These are phyloP conservation scores for Cossypha dichroa DNA, from an alignment of 2,797 vertebrate genomes.

Conservation along the genomic window DNA sequence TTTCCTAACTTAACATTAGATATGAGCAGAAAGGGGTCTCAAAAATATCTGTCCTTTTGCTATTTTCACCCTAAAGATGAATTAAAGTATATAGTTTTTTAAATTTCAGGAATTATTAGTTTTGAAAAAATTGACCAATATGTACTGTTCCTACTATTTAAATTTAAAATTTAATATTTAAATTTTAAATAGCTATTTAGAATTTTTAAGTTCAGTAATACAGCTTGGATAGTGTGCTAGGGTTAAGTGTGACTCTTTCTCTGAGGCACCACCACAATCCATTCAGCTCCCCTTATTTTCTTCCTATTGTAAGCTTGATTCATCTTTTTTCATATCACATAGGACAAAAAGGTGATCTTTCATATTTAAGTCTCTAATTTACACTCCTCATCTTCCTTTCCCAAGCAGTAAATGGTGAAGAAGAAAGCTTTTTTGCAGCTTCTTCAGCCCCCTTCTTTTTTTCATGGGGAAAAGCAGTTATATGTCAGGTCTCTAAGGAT, in stretches of 20 bases:
- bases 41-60: not conserved
- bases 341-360: constrained; percentile 5
- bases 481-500: not conserved
- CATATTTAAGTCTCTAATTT: not conserved
- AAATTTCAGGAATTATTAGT: not conserved
- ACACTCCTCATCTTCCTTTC: not conserved
- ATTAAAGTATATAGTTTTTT: not conserved
- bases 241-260: not conserved
- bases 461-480: not conserved
- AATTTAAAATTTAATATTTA: not conserved
- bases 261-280: not conserved
- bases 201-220: not conserved
- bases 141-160: not conserved
- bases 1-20: not conserved
- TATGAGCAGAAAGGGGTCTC: not conserved
- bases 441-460: not conserved
- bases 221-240: not conserved
- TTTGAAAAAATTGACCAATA: not conserved
- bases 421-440: not conserved
- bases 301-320: not conserved
- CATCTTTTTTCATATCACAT: not conserved
- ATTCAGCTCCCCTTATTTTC: not conserved
- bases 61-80: not conserved
- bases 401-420: not conserved
- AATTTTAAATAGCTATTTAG: not conserved